These are phyloP conservation scores for Chlorodrepanis virens DNA, from an alignment of 2,113 vertebrate species.

Conservation along the genomic window DNA sequence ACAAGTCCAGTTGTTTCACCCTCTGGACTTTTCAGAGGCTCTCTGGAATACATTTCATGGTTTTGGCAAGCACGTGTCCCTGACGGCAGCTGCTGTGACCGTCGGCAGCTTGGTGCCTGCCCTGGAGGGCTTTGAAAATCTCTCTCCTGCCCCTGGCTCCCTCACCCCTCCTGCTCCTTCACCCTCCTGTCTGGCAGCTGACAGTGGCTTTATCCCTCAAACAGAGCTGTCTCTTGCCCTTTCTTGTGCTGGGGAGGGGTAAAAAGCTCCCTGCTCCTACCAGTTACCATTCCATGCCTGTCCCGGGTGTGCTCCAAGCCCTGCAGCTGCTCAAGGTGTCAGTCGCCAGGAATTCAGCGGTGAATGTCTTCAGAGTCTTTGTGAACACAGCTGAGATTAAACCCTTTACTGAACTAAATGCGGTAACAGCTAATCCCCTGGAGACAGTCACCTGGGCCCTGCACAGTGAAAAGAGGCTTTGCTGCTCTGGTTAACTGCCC, in stretches of 20 bases:
- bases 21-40: not conserved
- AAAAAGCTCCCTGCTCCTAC: not conserved
- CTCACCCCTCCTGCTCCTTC: not conserved
- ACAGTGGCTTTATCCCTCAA: not conserved
- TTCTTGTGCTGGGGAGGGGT: not conserved
- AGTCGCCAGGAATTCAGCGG: not conserved
- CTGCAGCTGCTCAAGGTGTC: not conserved
- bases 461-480: conserved; percentile 59
- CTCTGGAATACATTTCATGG: not conserved
- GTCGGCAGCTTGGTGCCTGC: not conserved
- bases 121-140: not conserved
- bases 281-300: not conserved
- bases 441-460: conserved; percentile 61
- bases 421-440: conserved; percentile 65
- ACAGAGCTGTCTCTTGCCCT: not conserved
- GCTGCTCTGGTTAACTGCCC: conserved; percentile 28
- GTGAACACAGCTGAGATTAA: conserved; percentile 58
- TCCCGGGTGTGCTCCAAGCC: fast-evolving
- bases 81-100: not conserved
- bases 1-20: not conserved
- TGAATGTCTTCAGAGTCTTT: not conserved
- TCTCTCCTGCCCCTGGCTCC: not conserved
- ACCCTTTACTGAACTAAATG: conserved; percentile 71
- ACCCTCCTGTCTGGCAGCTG: not conserved
- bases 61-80: not conserved